A percentile compares a stretch with the other conserved stretches of the same genome.
These are phyloP conservation scores for Podargus strigoides DNA, from an alignment of 2,797 vertebrate genomes.

Conservation along the genomic window DNA sequence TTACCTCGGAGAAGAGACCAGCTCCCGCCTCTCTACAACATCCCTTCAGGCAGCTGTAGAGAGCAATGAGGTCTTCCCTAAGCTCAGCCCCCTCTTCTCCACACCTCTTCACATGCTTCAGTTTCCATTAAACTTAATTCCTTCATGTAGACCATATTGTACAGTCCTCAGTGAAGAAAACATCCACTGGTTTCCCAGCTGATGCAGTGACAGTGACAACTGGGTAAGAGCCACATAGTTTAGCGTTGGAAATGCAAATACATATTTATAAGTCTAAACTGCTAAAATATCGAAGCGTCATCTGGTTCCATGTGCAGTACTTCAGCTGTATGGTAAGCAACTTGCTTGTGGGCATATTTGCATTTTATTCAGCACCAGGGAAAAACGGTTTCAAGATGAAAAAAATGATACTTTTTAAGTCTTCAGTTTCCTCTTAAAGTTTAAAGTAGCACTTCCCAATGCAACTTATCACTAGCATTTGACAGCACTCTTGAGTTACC, in stretches of 20 bases:
- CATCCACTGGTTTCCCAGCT: background rate
- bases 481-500: background rate
- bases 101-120: background rate
- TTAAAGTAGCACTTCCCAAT: background rate
- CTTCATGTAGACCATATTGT: background rate
- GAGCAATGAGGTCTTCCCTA: too few relatives aligned
- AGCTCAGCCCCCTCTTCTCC: too few relatives aligned
- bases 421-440: background rate
- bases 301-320: background rate
- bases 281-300: background rate
- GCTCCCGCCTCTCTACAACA: too few relatives aligned
- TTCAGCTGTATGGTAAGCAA: slow-evolving; percentile 27
- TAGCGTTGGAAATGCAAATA: background rate
- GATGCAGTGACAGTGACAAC: background rate
- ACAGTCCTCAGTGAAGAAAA: background rate
- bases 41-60: too few relatives aligned
- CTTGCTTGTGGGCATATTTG: background rate
- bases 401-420: background rate
- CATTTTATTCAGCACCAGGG: background rate
- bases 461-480: background rate
- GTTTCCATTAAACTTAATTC: background rate
- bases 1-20: too few relatives aligned
- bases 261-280: slow-evolving; percentile 38
- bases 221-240: background rate
- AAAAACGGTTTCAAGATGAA: background rate